These are phyloP conservation scores for Branchellion lobata DNA, from an alignment of 2,888 invertebrate species.

Conservation along the genomic window DNA sequence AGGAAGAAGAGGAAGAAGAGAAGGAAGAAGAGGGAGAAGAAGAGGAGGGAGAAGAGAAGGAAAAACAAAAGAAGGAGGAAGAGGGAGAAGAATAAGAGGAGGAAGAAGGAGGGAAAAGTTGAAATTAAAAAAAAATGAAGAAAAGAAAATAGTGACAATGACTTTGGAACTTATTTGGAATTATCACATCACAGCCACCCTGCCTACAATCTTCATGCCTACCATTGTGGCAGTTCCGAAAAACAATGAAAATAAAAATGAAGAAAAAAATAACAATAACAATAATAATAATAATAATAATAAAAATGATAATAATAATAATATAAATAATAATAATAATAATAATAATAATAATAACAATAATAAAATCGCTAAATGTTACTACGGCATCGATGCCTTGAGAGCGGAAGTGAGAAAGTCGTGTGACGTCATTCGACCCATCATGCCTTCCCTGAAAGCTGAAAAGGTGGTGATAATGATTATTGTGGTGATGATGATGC, in stretches of 20 bases:
- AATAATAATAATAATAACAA: background rate
- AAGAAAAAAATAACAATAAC: background rate
- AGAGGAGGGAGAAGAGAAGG: background rate
- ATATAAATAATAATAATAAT: background rate
- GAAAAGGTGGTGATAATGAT: slow-evolving; percentile 61
- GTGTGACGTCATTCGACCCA: slow-evolving; percentile 60
- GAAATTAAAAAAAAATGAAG: too few species aligned
- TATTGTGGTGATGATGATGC: background rate
- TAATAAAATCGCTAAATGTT: too few species aligned
- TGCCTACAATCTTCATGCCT: slow-evolving; percentile 67
- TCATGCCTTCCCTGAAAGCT: slow-evolving; percentile 63
- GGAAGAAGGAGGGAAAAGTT: too few species aligned
- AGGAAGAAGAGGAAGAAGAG: background rate
- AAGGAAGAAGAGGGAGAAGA: background rate
- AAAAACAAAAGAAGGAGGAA: too few species aligned
- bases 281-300: background rate
- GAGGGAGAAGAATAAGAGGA: too few species aligned
- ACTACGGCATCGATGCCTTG: slow-evolving; percentile 64
- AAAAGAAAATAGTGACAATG: too few species aligned
- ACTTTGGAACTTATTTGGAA: too few species aligned
- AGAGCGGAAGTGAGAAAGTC: slow-evolving; percentile 61
- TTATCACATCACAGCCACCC: slow-evolving; percentile 64
- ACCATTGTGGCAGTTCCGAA: slow-evolving; percentile 64
- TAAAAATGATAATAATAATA: background rate
- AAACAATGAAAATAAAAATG: slow-evolving; percentile 53